These are phyloP conservation scores for Rotaria macrura DNA, from an alignment of 2,888 invertebrate species.

Conservation along the genomic window DNA sequence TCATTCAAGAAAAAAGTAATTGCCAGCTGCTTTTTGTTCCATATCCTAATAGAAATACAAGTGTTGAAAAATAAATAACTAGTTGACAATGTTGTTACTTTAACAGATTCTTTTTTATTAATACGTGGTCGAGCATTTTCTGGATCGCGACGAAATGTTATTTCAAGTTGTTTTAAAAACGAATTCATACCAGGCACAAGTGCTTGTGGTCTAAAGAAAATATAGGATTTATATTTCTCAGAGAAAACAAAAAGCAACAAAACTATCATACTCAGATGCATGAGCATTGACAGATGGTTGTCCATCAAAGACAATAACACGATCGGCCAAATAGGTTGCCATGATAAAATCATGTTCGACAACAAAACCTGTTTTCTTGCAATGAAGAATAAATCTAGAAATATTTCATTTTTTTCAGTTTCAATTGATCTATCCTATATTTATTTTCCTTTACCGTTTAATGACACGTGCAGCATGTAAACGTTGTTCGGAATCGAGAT, in stretches of 20 bases:
- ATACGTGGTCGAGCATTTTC: slow-evolving; percentile 96
- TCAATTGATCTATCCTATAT: slow-evolving; percentile 43
- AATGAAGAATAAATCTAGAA: slow-evolving; percentile 74
- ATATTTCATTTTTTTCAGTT: neutral
- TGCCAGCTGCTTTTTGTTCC: slow-evolving; percentile 32
- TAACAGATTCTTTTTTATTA: slow-evolving; percentile 88
- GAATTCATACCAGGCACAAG: slow-evolving; percentile 93
- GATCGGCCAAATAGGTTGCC: slow-evolving; percentile 95
- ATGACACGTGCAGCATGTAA: slow-evolving; percentile 97
- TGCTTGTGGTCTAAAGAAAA: slow-evolving; percentile 62
- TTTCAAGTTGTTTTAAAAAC: slow-evolving; percentile 83
- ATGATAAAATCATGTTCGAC: slow-evolving; percentile 99
- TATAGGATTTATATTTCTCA: neutral
- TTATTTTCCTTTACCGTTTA: slow-evolving; percentile 65
- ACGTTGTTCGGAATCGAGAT: slow-evolving; percentile 98
- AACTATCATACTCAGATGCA: slow-evolving; percentile 60
- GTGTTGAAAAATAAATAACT: too few species aligned
- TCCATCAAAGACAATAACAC: slow-evolving; percentile 96
- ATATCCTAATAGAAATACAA: slow-evolving; percentile 24
- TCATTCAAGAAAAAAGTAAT: slow-evolving; percentile 34
- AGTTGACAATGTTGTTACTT: too few species aligned
- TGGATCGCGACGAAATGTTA: slow-evolving; percentile 94
- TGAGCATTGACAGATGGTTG: slow-evolving; percentile 73
- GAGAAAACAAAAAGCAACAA: neutral
- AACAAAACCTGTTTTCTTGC: slow-evolving; percentile 96